Evolutionary conservation across 2,797 vertebrate species (phyloP), one percentile per base, ranked within the genome.

Genomic region (Eurystomus glaucurus): DNA sequence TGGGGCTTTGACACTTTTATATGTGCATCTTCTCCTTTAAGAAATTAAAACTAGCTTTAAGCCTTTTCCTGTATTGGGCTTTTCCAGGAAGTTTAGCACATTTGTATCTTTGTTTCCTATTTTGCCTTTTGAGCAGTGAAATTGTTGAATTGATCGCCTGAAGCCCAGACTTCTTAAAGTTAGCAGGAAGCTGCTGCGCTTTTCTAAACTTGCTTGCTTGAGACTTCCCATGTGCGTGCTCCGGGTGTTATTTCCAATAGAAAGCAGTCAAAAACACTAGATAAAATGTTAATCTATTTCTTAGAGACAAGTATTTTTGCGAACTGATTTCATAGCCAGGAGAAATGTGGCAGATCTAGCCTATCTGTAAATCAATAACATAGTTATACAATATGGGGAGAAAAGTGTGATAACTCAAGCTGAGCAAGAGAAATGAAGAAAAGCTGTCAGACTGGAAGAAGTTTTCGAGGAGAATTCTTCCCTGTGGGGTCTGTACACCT

Each of bases 31-130:
- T 83, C 35, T 77, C 26, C 85, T 93, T 94, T 81, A 83, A 94
- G 52, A 86, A 92, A 85, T 46, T 33, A 22, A 87, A 84, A 87
- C 69, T 31, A 79, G 23, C 41, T 87, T 45, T 61, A 83, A 85
- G 31, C 51, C 10, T 82, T 97, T 94, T 92, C 83, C 90, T 81
- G 60, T 64, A 51, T 92, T 92, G 41, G 45, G 33, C 20, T 68
- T 88, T 95, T 93, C 41, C 81, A 91, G 88, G 90, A 97, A 90
- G 76, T 45, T 80, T 43, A 77, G 29, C n/a, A 58, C 23, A 20
- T 74, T 77, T 76, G 25, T 69, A 41, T 41, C 54, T 85, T 85
- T 0, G 0, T 62, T 94, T 96, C 90, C 76, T 81, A 51, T 86
- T 88, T 88, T 92, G 50, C 79, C 65, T 81, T 93, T 84, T 78